Conservation (phyloP, 2,797 vertebrate genomes). For the Chrysolophus pictus region DNA sequence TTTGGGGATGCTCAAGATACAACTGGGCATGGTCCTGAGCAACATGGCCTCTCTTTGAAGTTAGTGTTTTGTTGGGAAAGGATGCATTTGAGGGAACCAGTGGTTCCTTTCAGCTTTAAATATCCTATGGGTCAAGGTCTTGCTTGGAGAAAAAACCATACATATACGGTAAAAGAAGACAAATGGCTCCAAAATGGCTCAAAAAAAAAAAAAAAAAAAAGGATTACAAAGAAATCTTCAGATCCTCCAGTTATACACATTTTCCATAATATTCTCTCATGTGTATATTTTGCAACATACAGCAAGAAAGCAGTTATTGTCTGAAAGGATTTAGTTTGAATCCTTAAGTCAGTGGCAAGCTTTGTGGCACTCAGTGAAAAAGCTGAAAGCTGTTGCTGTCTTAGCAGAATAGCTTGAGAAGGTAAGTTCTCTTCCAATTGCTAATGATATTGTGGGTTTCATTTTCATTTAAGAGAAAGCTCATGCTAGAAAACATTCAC, state of each 20-base stretch:
- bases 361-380: not conserved
- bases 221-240: not conserved
- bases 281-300: not conserved
- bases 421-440: not conserved
- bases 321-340: not conserved
- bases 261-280: not conserved
- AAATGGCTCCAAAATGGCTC: not conserved
- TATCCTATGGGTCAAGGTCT: not conserved
- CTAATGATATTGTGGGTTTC: not conserved
- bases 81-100: not conserved
- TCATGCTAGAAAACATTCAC: not conserved
- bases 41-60: not conserved
- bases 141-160: not conserved
- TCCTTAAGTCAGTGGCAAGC: not conserved
- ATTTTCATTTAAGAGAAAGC: not conserved
- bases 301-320: not conserved
- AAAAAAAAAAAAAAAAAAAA: not conserved
- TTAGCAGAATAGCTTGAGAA: not conserved
- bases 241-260: not conserved
- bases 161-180: not conserved
- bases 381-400: not conserved
- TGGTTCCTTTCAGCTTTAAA: not conserved
- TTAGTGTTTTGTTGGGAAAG: not conserved
- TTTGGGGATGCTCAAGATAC: not conserved
- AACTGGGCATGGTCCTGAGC: not conserved